Evolutionary conservation across 2,113 vertebrate species (phyloP), one percentile per base, ranked within the genome.

Genomic region (Amphilophus citrinellus): DNA sequence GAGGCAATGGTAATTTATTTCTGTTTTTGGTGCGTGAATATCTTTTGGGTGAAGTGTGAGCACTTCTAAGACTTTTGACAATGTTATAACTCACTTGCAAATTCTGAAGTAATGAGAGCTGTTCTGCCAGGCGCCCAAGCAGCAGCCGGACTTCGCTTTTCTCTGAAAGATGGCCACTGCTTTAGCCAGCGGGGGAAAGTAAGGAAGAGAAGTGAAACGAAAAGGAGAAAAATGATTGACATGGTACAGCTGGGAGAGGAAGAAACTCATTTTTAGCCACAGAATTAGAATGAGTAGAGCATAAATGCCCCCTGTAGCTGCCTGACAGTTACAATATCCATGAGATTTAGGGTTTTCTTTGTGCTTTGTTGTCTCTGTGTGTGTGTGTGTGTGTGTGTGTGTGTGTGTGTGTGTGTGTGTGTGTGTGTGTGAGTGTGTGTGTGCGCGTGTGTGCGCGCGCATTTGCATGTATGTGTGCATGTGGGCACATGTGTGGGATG

Each of bases 251-350:
- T 27, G 32, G 84, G 82, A 84, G 82, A 90, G 87, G 91, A 91
- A 90, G 88, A 84, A 85, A 86, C 91, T 92, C 80, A 85, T 90
- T 90, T 92, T 90, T 79, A 87, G 63, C 61, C 78, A 62, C 61
- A 84, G 84, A 93, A 93, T 93, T 88, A 87, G 79, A 92, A 92
- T 91, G 81, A 91, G 89, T 71, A 22, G 80, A 87, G 88, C 86
- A 91, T 88, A 84, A 89, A 90, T 89, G 87, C 84, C 88, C 89
- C 88, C 84, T 89, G 88, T 90, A 90, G 87, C 79, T 87, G 56
- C 80, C 80, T 88, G 91, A 93, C 92, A 87, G 87, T 85, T 87
- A 87, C 91, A 91, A 87, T 88, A 91, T 89, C 89, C 84, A 84
- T 90, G 90, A 92, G 87, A 89, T 92, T 80, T 79, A 87, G 83